Percentiles rank a stretch among this genome's conserved stretches.
Conservation (phyloP, 1,140 invertebrate genomes). For the Hormaphis cornu region DNA sequence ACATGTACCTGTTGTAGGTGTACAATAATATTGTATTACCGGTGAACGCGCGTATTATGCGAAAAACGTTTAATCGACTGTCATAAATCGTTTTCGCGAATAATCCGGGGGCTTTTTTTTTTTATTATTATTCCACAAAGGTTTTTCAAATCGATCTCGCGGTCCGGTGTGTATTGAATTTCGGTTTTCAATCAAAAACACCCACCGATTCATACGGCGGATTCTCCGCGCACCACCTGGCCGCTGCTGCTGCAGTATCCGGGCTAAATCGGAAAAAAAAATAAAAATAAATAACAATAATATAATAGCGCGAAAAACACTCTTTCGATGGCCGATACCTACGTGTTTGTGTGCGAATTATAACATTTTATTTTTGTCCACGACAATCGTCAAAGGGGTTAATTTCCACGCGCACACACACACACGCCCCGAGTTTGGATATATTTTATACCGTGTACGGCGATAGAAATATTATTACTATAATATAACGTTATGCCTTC, state of each 20-base stretch:
- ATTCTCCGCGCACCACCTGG: constrained; percentile 9
- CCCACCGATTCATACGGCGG: not conserved
- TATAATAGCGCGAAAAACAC: not conserved
- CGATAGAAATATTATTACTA: too few species aligned
- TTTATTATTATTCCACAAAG: not conserved
- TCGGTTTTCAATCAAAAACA: constrained; percentile 25
- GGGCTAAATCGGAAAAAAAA: not conserved
- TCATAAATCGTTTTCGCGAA: constrained; percentile 25
- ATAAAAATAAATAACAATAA: not conserved
- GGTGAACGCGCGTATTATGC: not conserved
- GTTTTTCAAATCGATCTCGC: constrained; percentile 7
- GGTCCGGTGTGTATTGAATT: constrained; percentile 7
- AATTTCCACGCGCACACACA: constrained; percentile 28
- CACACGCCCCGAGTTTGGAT: too few species aligned
- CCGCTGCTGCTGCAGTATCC: not conserved
- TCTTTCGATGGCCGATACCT: not conserved
- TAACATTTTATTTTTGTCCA: too few species aligned
- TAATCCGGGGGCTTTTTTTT: not conserved
- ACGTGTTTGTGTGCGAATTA: too few species aligned
- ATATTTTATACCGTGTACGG: too few species aligned
- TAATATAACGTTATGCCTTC: too few species aligned
- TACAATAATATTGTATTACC: too few species aligned
- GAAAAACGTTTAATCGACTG: constrained; percentile 27
- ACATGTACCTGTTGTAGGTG: too few species aligned
- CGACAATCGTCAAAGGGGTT: constrained; percentile 25